These are phyloP conservation scores for Liasis olivaceus DNA, from an alignment of 2,797 vertebrate genomes.

Conservation along the genomic window DNA sequence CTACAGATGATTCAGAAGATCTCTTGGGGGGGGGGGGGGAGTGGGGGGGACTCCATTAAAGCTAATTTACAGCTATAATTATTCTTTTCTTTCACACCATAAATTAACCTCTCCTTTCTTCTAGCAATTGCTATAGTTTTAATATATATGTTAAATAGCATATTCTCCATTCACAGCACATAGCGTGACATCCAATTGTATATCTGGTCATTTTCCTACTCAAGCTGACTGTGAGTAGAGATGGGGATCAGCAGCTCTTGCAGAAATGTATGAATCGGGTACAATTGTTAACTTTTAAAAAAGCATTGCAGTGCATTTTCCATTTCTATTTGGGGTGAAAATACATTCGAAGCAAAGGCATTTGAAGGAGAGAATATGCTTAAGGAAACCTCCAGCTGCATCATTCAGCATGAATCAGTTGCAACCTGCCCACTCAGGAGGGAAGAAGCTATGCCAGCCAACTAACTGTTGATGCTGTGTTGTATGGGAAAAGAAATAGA, in stretches of 20 bases:
- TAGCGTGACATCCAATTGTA: background rate
- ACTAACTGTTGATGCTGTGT: background rate
- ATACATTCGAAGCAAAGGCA: background rate
- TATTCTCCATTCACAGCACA: background rate
- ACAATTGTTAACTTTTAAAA: background rate
- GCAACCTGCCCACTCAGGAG: background rate
- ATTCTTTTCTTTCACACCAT: background rate
- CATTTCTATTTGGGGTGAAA: background rate
- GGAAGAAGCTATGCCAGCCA: background rate
- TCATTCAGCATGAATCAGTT: background rate
- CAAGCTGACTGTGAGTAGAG: background rate
- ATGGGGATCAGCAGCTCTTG: background rate
- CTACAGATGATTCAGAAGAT: background rate
- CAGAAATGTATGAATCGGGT: background rate
- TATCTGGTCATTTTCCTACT: background rate
- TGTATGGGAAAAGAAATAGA: background rate
- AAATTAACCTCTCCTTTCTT: conserved; percentile 4
- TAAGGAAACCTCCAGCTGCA: background rate
- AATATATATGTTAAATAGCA: conserved; percentile 28
- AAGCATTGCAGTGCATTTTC: background rate
- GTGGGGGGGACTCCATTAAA: background rate
- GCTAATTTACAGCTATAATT: background rate
- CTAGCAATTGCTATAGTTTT: background rate
- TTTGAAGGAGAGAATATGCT: background rate
- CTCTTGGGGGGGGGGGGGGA: fast-evolving